Conservation (phyloP, 2,113 vertebrate species). For the Meriones unguiculatus region DNA sequence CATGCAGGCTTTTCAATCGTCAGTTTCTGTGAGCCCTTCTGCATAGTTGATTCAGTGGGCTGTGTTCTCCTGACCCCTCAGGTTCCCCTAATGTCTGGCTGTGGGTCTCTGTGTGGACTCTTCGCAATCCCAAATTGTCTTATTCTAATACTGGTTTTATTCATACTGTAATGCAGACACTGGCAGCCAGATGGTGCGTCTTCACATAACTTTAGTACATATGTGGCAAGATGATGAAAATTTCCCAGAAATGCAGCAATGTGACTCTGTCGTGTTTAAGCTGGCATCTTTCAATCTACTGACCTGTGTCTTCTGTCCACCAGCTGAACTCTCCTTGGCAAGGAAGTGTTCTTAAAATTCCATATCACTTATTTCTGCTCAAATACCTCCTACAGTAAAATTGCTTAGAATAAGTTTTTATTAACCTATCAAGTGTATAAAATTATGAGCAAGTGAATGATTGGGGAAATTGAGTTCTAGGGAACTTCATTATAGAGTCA, state of each 20-base stretch:
- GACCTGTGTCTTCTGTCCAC: constrained; percentile 41
- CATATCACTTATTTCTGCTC: constrained; percentile 54
- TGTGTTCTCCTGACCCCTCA: background rate
- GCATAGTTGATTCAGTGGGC: background rate
- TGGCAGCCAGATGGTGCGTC: background rate
- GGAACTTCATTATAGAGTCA: constrained; percentile 12
- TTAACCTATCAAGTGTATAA: constrained; percentile 30
- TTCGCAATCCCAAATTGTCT: background rate
- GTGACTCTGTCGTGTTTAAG: constrained; percentile 40
- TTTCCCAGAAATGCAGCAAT: background rate
- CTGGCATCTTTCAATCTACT: background rate
- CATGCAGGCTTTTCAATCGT: background rate
- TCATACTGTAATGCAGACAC: background rate
- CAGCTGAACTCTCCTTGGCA: constrained; percentile 39
- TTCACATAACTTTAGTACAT: background rate
- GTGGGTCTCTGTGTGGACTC: background rate
- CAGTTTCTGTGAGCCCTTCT: background rate
- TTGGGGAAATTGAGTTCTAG: constrained; percentile 1
- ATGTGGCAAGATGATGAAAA: background rate
- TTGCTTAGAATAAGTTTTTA: background rate
- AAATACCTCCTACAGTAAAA: constrained; percentile 38
- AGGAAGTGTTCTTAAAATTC: constrained; percentile 39
- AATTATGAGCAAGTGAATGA: background rate
- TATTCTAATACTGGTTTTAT: background rate
- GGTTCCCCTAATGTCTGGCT: background rate